phyloP scores from a whole-genome alignment of 2,797 vertebrate species.

The Buceros bicornis region DNA sequence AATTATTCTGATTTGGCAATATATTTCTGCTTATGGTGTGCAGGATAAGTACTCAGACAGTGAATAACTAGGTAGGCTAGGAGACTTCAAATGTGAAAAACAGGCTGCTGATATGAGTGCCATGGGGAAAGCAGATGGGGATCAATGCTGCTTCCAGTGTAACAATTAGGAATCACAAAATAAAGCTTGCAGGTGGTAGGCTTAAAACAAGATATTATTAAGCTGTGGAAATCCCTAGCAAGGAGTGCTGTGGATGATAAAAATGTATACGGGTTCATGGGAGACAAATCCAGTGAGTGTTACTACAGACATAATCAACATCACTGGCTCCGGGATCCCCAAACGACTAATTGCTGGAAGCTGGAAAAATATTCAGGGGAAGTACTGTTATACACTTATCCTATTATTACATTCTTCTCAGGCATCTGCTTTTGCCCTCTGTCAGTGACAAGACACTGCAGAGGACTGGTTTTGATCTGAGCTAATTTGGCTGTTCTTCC shows the following conservation, averaged over 20 bases:
- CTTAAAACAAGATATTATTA: slow-evolving; percentile 1
- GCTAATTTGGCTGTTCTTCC: not conserved
- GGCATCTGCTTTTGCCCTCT: not conserved
- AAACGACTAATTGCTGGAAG: not conserved
- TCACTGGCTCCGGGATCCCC: not conserved
- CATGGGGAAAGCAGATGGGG: not conserved
- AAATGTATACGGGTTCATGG: not conserved
- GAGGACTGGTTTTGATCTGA: not conserved
- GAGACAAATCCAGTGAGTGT: not conserved
- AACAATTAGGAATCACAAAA: not conserved
- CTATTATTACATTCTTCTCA: not conserved
- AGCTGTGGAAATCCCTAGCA: slow-evolving; percentile 1
- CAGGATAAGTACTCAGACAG: not conserved
- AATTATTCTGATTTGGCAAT: not conserved
- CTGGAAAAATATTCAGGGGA: not conserved
- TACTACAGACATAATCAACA: not conserved
- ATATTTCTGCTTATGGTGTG: not conserved
- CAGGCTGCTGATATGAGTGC: not conserved
- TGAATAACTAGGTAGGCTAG: not conserved
- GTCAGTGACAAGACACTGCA: not conserved
- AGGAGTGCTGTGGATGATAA: not conserved
- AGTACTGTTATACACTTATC: not conserved
- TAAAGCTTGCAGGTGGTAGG: not conserved
- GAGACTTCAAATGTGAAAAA: not conserved
- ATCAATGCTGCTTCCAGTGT: not conserved